Percentiles rank a stretch among this genome's conserved stretches.
These are phyloP conservation scores for Ditylenchus dipsaci DNA, from an alignment of 1,140 invertebrate species.

Conservation along the genomic window DNA sequence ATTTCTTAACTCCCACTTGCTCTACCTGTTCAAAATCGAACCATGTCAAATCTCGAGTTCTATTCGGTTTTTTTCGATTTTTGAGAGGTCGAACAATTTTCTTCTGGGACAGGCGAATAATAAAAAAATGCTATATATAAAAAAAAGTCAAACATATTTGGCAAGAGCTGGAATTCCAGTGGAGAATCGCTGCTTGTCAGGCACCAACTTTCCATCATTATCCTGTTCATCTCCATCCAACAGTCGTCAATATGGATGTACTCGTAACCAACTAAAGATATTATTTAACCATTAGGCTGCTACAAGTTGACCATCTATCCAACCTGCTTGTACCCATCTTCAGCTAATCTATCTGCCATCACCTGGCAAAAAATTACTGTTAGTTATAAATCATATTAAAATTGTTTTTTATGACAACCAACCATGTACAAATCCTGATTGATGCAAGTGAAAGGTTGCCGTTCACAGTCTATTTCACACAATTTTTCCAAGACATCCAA, in stretches of 20 bases:
- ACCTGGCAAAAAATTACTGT: neutral
- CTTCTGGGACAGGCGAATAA: too few species aligned
- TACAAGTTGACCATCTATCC: too few species aligned
- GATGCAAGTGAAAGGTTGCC: conserved; percentile 51
- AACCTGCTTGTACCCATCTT: conserved; percentile 46
- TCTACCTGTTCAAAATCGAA: too few species aligned
- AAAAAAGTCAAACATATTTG: conserved; percentile 35
- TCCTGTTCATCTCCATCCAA: conserved; percentile 36
- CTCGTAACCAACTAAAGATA: too few species aligned
- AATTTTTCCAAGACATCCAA: conserved; percentile 89
- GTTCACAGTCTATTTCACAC: conserved; percentile 81
- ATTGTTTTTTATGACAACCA: neutral
- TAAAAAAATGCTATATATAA: too few species aligned
- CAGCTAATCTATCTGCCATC: conserved; percentile 35
- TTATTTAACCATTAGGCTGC: too few species aligned
- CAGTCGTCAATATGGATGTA: conserved; percentile 55
- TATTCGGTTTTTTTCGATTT: too few species aligned
- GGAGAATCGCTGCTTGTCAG: conserved; percentile 32
- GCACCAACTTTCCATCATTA: conserved; percentile 23
- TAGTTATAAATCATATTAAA: neutral
- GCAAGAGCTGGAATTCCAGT: conserved; percentile 31
- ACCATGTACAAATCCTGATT: conserved; percentile 53
- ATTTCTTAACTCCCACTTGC: too few species aligned
- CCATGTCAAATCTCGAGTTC: too few species aligned
- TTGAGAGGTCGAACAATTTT: too few species aligned